Evolutionary conservation across 2,113 vertebrate species (phyloP).

Genomic region (Otis tarda): DNA sequence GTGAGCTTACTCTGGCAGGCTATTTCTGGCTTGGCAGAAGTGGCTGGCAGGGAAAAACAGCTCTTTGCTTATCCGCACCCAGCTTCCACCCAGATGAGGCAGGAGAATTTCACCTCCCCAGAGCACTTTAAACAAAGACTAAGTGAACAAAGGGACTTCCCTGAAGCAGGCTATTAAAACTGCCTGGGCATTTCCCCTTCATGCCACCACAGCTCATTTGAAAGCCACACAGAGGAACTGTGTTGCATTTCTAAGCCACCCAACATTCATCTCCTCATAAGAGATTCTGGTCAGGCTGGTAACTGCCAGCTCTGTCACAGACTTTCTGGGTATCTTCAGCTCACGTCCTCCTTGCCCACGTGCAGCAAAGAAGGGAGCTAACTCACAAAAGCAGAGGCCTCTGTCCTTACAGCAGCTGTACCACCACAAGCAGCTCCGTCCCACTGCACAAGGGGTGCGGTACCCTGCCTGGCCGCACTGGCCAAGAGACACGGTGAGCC

Average conservation of each 20-base stretch:
- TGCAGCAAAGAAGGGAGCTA: fast-evolving
- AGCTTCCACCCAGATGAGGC: conserved; percentile 1
- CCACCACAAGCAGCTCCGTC: neutral
- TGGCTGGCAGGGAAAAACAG: neutral
- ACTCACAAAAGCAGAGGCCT: neutral
- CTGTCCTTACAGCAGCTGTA: neutral
- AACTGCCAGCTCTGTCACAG: neutral
- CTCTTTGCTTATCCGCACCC: conserved; percentile 13
- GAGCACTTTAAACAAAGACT: neutral
- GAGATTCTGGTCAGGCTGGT: neutral
- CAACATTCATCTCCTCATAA: neutral
- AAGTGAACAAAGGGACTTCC: neutral
- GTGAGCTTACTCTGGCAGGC: conserved; percentile 21
- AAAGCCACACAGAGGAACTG: neutral
- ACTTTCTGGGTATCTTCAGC: neutral
- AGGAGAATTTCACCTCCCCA: neutral
- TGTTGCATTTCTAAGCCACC: neutral
- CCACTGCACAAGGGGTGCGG: neutral
- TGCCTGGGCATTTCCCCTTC: neutral
- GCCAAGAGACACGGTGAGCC: neutral
- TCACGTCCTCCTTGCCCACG: neutral
- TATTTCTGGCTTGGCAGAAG: conserved; percentile 59
- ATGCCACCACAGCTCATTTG: neutral
- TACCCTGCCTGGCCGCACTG: neutral
- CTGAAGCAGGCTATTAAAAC: neutral